Conservation (phyloP, 2,797 vertebrate species). For the Nyctibius grandis region DNA sequence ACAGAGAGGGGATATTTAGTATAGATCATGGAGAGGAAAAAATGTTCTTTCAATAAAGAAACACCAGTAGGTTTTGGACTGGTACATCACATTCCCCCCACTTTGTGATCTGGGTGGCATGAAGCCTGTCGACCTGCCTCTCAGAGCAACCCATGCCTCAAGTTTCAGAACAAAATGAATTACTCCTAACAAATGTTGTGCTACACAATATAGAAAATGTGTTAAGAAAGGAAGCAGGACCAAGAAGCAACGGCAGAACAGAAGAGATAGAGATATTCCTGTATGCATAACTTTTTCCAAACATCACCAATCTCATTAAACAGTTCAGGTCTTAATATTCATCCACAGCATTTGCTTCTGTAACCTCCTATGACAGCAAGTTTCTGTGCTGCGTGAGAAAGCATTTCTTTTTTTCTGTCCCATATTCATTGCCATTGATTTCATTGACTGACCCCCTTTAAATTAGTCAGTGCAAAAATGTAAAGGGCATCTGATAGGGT, state of each 20-base stretch:
- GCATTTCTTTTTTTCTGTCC: neutral
- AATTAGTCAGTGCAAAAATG: neutral
- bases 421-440: constrained; percentile 20
- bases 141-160: neutral
- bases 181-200: neutral
- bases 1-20: neutral
- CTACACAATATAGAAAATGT: neutral
- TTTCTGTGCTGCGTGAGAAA: neutral
- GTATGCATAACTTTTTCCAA: neutral
- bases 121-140: neutral
- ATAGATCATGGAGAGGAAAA: neutral
- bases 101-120: neutral
- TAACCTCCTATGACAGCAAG: neutral
- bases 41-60: neutral
- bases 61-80: neutral
- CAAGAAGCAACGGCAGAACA: neutral
- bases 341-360: neutral
- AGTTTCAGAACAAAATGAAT: neutral
- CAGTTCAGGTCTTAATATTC: neutral
- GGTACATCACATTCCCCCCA: neutral
- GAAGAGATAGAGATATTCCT: neutral
- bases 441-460: constrained; percentile 22
- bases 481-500: neutral
- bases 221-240: neutral
- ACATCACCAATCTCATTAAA: neutral